A percentile compares a stretch with the other conserved stretches of the same genome.
Evolutionary conservation across 2,113 vertebrate genomes (phyloP).

Genomic region (Neogobius melanostomus): DNA sequence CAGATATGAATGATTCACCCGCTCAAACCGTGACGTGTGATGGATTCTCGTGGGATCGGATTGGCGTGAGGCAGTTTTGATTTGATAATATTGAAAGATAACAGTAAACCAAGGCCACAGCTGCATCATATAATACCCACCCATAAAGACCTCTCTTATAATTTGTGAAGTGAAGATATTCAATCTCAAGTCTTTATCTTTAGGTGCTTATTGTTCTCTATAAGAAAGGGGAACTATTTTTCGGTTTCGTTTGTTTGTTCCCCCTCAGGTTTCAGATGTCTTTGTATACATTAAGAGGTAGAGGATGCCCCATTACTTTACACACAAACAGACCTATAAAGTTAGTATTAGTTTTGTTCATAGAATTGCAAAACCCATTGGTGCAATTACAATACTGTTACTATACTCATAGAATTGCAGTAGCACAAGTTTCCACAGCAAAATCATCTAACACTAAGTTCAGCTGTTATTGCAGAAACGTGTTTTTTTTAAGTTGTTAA

Average conservation of each 20-base stretch:
- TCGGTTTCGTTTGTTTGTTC: too few relatives aligned
- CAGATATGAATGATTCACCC: conserved; percentile 31
- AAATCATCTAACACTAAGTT: too few relatives aligned
- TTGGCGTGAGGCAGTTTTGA: conserved; percentile 1
- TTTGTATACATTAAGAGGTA: background rate
- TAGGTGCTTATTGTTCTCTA: background rate
- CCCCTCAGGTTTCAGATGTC: background rate
- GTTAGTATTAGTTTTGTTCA: too few relatives aligned
- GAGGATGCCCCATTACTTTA: background rate
- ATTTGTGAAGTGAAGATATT: background rate
- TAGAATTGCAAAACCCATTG: too few relatives aligned
- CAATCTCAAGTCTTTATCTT: background rate
- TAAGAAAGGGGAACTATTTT: conserved; percentile 12
- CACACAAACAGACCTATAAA: too few relatives aligned
- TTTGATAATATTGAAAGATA: background rate
- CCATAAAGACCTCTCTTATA: background rate
- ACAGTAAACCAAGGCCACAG: conserved; percentile 5
- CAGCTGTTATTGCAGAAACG: too few relatives aligned
- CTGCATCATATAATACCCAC: conserved; percentile 5
- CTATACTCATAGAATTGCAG: too few relatives aligned
- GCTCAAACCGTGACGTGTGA: conserved; percentile 4
- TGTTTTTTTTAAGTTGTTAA: too few relatives aligned
- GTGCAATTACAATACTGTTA: too few relatives aligned
- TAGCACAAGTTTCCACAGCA: too few relatives aligned
- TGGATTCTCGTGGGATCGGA: conserved; percentile 9